Conservation (phyloP, 1,140 invertebrate species). For the Lasioglossum baleicum region DNA sequence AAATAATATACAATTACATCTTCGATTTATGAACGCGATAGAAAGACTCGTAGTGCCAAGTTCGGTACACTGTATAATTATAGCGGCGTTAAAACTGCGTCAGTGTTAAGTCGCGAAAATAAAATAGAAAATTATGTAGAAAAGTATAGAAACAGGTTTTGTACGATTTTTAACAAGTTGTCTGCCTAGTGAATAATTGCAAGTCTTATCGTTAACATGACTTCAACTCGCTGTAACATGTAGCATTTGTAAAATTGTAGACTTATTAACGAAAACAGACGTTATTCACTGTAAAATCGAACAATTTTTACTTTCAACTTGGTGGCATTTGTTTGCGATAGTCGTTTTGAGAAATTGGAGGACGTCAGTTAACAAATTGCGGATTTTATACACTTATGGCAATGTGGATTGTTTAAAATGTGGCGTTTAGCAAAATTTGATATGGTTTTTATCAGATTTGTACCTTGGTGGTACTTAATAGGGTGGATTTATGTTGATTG, state of each 20-base stretch:
- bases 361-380: no score
- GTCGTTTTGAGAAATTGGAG: no score
- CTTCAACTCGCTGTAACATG: not conserved
- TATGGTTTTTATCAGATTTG: no score
- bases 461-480: no score
- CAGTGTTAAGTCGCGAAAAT: not conserved
- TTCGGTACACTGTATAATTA: not conserved
- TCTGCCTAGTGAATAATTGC: not conserved
- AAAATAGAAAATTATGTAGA: conserved; percentile 10
- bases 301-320: not conserved
- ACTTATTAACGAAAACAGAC: not conserved
- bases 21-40: not conserved
- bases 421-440: no score
- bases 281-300: not conserved
- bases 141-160: conserved; percentile 24
- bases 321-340: no score
- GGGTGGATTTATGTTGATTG: no score
- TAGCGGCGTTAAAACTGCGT: not conserved
- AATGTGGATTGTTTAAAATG: no score
- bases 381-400: no score
- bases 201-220: not conserved
- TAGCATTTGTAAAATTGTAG: not conserved
- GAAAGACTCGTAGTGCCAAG: not conserved
- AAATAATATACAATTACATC: not conserved
- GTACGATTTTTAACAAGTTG: conserved; percentile 1